These are phyloP conservation scores for Pyrocoelia pectoralis DNA, from an alignment of 2,888 invertebrate genomes.

Conservation along the genomic window DNA sequence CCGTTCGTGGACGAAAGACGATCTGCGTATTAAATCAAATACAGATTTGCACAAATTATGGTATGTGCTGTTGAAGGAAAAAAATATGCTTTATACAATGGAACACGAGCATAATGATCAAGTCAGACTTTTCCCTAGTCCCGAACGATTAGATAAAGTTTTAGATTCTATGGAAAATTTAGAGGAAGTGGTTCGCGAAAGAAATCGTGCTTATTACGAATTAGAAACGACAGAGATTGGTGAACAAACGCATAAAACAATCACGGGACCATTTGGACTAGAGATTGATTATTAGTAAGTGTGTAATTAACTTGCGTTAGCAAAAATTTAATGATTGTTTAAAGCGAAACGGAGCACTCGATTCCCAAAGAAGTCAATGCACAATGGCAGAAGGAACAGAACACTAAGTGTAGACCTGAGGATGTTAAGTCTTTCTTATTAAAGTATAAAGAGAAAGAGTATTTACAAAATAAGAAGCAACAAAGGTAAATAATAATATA, in stretches of 20 bases:
- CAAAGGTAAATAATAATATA: conserved; percentile 14
- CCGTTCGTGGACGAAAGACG: conserved; percentile 87
- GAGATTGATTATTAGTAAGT: conserved; percentile 63
- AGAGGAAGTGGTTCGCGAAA: conserved; percentile 88
- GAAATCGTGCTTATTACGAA: conserved; percentile 88
- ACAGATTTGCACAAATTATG: conserved; percentile 96
- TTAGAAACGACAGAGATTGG: conserved; percentile 90
- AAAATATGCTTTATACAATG: conserved; percentile 97
- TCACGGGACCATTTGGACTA: conserved; percentile 69
- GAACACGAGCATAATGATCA: conserved; percentile 79
- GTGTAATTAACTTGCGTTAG: not conserved
- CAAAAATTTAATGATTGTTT: conserved; percentile 10
- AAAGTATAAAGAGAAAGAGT: conserved; percentile 70
- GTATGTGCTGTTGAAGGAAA: conserved; percentile 92
- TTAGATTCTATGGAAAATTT: conserved; percentile 94
- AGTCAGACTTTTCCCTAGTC: conserved; percentile 81
- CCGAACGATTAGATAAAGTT: conserved; percentile 93
- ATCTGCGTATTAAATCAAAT: conserved; percentile 94
- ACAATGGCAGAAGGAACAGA: conserved; percentile 68
- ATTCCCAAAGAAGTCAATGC: conserved; percentile 74
- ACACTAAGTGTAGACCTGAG: conserved; percentile 63
- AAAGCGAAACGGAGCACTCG: conserved; percentile 66
- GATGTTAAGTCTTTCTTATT: conserved; percentile 71
- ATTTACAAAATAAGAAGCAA: not conserved
- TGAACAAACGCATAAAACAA: conserved; percentile 73